Evolutionary conservation across 2,113 vertebrate species (phyloP), one percentile per base, ranked within the genome.

Genomic region (Dendrocopos noguchii): DNA sequence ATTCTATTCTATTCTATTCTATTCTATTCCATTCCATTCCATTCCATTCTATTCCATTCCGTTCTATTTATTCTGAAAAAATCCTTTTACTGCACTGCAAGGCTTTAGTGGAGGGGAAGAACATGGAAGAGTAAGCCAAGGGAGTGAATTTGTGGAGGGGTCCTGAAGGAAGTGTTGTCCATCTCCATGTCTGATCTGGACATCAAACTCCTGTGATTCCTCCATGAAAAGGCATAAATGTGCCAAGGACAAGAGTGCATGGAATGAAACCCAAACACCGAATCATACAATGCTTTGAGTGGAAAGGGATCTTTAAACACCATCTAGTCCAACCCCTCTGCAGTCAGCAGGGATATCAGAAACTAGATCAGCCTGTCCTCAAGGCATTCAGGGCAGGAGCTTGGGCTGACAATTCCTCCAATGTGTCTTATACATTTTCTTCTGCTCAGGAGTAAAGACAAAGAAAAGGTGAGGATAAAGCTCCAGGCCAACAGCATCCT

Each of bases 131-230:
- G 42, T 47, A 47, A 47, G 56, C 7, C 14, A 44, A 46, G 16
- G 34, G 0, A 6, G 29, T 36, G 11, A 8, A 53, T 36, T 17
- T 0, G 5, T 39, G 34, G 31, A 11, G 39, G 10, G 22, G 8
- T 68, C 31, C 22, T 2, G 1, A 25, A 67, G 22, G 28, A 68
- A 12, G 34, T 46, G 53, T 12, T 86, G 42, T 8, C 36, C 46
- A 21, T 31, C 10, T 60, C 11, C 15, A 10, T 8, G 16, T 15
- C 47, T 9, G 7, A 44, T 14, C 24, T 64, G 56, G 50, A 50
- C 24, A 25, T 16, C 21, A 55, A 0, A 10, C 4, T 80, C 21
- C 55, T 33, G 19, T 13, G 47, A 46, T 10, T 16, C 19, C 16
- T 52, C 39, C 15, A 2, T 15, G 27, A 27, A 16, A 76, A 55